Percentiles rank a stretch among this genome's conserved stretches.
phyloP scores from a whole-genome alignment of 2,113 vertebrate species.

The Ageneiosus marmoratus region DNA sequence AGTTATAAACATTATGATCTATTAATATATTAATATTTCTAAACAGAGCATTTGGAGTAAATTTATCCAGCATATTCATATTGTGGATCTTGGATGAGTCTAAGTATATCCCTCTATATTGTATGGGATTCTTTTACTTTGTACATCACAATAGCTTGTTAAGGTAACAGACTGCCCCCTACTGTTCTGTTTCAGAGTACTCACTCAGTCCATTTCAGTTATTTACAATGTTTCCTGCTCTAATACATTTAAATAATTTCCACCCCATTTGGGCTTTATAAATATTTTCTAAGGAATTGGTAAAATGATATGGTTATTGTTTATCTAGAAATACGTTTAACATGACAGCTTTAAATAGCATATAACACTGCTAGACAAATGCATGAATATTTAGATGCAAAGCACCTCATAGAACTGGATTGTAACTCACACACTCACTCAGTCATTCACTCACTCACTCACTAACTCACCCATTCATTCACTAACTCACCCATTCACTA shows the following conservation, averaged over 20 bases:
- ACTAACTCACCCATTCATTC: too few relatives aligned
- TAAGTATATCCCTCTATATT: not conserved
- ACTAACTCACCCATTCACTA: too few relatives aligned
- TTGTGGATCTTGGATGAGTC: not conserved
- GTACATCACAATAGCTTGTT: not conserved
- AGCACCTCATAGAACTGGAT: too few relatives aligned
- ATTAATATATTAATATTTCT: not conserved
- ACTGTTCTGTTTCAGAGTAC: not conserved
- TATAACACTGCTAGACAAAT: not conserved
- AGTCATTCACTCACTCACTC: too few relatives aligned
- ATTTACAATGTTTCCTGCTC: not conserved
- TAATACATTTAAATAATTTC: not conserved
- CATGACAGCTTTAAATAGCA: not conserved
- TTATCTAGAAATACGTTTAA: not conserved
- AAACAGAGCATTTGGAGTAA: not conserved
- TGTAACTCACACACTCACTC: too few relatives aligned
- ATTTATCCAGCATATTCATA: not conserved
- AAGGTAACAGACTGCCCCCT: slow-evolving; percentile 58
- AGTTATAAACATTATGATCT: not conserved
- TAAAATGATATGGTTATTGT: not conserved
- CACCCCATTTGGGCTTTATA: too few relatives aligned
- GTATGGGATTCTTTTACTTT: not conserved
- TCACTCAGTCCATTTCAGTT: not conserved
- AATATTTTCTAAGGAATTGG: not conserved
- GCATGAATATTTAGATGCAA: not conserved